Conservation (phyloP, 1,140 invertebrate species). For the Drosophila lacertosa region DNA sequence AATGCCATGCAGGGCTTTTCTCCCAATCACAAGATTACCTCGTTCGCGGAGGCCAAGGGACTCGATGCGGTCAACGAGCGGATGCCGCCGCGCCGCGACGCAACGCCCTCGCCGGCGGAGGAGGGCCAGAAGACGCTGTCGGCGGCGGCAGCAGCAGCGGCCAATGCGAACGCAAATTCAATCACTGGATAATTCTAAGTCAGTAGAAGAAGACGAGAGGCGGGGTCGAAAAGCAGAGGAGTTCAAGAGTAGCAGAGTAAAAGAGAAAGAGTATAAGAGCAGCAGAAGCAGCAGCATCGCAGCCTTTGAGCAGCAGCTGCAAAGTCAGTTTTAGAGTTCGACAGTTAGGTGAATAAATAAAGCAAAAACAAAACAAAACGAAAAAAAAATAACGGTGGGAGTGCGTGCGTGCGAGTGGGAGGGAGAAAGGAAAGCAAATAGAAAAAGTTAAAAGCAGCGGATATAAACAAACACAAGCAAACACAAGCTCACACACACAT, state of each 20-base stretch:
- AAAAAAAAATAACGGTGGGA: not conserved
- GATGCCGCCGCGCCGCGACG: conserved; percentile 98
- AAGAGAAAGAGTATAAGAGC: not conserved
- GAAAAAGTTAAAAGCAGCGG: conserved; percentile 39
- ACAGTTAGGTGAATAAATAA: conserved; percentile 52
- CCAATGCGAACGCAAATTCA: conserved; percentile 82
- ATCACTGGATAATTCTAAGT: conserved; percentile 84
- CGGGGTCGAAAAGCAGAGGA: conserved; percentile 8
- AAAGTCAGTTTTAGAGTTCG: conserved; percentile 63
- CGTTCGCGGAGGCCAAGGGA: conserved; percentile 99
- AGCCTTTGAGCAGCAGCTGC: conserved; percentile 11
- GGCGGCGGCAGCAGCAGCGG: conserved; percentile 77
- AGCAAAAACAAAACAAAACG: not conserved
- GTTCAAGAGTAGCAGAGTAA: conserved; percentile 6
- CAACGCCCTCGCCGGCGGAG: conserved; percentile 87
- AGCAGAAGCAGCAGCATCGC: conserved; percentile 5
- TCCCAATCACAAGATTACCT: conserved; percentile 98
- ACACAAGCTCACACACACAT: conserved; percentile 20
- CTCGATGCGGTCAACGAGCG: no score
- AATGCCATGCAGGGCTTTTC: conserved; percentile 99
- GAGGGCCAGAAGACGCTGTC: conserved; percentile 75
- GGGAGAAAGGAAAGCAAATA: conserved; percentile 45
- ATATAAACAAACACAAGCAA: not conserved
- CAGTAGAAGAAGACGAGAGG: conserved; percentile 28
- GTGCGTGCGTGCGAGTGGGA: conserved; percentile 47